A percentile compares a stretch with the other conserved stretches of the same genome.
phyloP scores from a whole-genome alignment of 2,797 vertebrate species.

The Anas bernieri region DNA sequence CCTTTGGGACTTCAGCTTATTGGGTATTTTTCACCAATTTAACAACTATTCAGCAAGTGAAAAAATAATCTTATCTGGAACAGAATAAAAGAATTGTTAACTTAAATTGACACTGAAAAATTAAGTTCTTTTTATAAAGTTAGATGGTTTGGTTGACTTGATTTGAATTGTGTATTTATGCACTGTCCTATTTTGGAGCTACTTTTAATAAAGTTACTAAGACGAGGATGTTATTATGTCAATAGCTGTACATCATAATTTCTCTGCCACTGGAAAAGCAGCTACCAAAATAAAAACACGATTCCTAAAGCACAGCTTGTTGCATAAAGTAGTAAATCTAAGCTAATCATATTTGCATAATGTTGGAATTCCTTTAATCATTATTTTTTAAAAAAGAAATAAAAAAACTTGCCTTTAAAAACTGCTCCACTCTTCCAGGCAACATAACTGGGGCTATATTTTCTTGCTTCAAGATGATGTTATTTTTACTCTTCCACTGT shows the following conservation, averaged over 20 bases:
- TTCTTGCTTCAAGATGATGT: neutral
- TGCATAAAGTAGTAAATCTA: neutral
- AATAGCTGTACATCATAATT: neutral
- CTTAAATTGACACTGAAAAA: neutral
- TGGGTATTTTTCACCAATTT: neutral
- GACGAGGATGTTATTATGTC: neutral
- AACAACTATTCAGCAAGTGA: neutral
- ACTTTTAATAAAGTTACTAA: constrained; percentile 9
- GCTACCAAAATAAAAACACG: neutral
- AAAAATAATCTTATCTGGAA: neutral
- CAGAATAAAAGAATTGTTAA: neutral
- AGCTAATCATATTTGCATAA: neutral
- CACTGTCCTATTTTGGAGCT: neutral
- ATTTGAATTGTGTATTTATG: neutral
- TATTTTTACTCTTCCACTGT: neutral
- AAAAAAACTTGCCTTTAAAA: neutral
- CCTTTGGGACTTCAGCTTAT: neutral
- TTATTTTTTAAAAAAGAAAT: neutral
- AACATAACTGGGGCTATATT: neutral
- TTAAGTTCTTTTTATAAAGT: neutral
- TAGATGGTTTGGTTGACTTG: neutral
- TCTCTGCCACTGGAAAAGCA: neutral
- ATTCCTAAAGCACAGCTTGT: neutral
- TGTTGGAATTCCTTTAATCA: neutral
- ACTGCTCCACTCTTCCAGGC: neutral